Conservation (phyloP, 2,113 vertebrate species). For the Chaetura pelagica region DNA sequence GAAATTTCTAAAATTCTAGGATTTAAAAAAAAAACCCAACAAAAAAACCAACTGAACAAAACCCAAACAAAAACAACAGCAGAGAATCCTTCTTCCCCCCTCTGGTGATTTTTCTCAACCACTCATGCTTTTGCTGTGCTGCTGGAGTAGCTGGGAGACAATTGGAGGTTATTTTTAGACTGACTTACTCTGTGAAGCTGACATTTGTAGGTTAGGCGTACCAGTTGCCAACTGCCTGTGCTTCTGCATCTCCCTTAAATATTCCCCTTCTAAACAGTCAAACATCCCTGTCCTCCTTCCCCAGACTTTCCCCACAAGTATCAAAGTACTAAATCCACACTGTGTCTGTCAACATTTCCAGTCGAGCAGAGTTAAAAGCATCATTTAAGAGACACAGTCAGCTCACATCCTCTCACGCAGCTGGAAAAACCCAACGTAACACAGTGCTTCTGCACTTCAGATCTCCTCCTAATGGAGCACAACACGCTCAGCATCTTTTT, state of each 20-base stretch:
- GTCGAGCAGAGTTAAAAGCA: slow-evolving; percentile 37
- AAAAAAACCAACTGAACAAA: neutral
- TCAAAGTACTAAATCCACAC: slow-evolving; percentile 33
- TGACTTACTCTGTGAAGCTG: slow-evolving; percentile 42
- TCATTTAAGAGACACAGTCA: slow-evolving; percentile 16
- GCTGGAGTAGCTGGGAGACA: slow-evolving; percentile 63
- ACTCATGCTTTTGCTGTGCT: slow-evolving; percentile 11
- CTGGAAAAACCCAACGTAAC: slow-evolving; percentile 14
- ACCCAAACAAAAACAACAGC: neutral
- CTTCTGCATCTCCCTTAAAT: slow-evolving; percentile 49
- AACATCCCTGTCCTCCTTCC: neutral
- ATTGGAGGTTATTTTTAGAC: slow-evolving; percentile 72
- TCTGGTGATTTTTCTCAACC: slow-evolving; percentile 54
- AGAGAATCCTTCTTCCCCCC: slow-evolving; percentile 19
- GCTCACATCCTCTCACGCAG: slow-evolving; percentile 35
- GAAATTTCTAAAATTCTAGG: neutral
- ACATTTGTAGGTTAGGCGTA: slow-evolving; percentile 74
- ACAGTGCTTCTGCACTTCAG: neutral
- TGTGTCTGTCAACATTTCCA: slow-evolving; percentile 49
- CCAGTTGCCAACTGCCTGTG: slow-evolving; percentile 56
- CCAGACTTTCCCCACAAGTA: slow-evolving; percentile 10
- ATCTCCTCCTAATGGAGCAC: neutral
- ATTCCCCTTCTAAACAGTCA: slow-evolving; percentile 43
- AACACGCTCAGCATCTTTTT: neutral
- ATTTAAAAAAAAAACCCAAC: neutral